These are phyloP conservation scores for Eptatretus burgeri DNA, from an alignment of 2,113 vertebrate genomes.

Conservation along the genomic window DNA sequence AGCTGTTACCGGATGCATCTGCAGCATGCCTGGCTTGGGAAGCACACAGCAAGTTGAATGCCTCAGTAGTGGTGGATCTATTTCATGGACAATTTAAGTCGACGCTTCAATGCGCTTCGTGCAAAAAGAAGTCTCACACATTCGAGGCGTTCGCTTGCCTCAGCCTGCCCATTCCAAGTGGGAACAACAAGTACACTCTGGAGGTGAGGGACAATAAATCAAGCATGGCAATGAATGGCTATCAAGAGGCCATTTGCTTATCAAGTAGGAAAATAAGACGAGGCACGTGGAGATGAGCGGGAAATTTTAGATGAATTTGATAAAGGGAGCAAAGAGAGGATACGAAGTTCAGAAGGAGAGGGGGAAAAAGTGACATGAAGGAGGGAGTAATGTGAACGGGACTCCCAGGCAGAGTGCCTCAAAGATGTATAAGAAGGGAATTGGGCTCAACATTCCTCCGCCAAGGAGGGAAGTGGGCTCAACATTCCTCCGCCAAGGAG, in stretches of 20 bases:
- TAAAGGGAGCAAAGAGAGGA: background rate
- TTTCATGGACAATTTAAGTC: slow-evolving; percentile 98
- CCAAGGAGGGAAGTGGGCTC: too few relatives aligned
- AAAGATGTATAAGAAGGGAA: too few relatives aligned
- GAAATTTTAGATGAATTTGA: background rate
- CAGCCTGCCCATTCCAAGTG: slow-evolving; percentile 47
- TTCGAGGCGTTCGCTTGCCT: slow-evolving; percentile 97
- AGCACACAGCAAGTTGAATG: slow-evolving; percentile 77
- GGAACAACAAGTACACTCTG: slow-evolving; percentile 47
- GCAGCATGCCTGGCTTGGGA: slow-evolving; percentile 66
- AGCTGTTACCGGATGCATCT: slow-evolving; percentile 45
- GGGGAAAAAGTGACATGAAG: too few relatives aligned
- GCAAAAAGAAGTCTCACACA: slow-evolving; percentile 58
- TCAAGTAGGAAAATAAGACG: background rate
- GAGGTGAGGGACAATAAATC: slow-evolving; percentile 25
- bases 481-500: too few relatives aligned
- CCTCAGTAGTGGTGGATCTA: slow-evolving; percentile 68
- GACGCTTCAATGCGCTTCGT: slow-evolving; percentile 75
- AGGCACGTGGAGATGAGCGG: background rate
- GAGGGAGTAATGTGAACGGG: too few relatives aligned
- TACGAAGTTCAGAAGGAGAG: too few relatives aligned
- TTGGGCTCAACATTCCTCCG: too few relatives aligned
- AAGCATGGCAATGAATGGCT: too few relatives aligned
- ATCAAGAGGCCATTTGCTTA: too few relatives aligned
- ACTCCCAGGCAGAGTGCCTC: too few relatives aligned